Evolutionary conservation across 2,113 vertebrate species (phyloP).

Genomic region (Lathamus discolor): DNA sequence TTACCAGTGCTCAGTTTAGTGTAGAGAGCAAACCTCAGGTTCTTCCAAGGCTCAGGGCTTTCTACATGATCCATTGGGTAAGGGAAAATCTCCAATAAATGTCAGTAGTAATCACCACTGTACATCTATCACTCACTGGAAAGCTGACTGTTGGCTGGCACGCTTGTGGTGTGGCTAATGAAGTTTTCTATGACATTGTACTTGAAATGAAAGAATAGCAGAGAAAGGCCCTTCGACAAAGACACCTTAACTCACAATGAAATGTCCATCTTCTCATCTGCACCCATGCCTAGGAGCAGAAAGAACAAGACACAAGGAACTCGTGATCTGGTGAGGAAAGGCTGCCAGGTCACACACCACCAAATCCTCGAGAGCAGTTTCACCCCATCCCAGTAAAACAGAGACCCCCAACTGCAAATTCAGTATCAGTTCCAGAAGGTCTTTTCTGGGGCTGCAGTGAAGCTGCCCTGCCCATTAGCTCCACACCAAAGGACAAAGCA

Average conservation of each 20-base stretch:
- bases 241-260: background rate
- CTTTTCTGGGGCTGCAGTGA: background rate
- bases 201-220: background rate
- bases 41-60: background rate
- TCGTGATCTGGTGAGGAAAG: background rate
- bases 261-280: background rate
- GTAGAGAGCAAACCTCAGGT: background rate
- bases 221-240: background rate
- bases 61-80: background rate
- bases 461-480: background rate
- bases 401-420: background rate
- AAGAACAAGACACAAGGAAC: background rate
- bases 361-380: background rate
- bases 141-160: background rate
- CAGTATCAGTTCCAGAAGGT: background rate
- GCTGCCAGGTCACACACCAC: background rate
- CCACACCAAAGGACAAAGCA: background rate
- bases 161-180: background rate
- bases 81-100: background rate
- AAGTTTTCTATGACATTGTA: background rate
- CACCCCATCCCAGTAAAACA: background rate
- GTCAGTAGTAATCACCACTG: background rate
- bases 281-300: accelerated
- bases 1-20: background rate
- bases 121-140: background rate